Conservation (phyloP, 2,113 vertebrate genomes). For the Dissostichus mawsoni region DNA sequence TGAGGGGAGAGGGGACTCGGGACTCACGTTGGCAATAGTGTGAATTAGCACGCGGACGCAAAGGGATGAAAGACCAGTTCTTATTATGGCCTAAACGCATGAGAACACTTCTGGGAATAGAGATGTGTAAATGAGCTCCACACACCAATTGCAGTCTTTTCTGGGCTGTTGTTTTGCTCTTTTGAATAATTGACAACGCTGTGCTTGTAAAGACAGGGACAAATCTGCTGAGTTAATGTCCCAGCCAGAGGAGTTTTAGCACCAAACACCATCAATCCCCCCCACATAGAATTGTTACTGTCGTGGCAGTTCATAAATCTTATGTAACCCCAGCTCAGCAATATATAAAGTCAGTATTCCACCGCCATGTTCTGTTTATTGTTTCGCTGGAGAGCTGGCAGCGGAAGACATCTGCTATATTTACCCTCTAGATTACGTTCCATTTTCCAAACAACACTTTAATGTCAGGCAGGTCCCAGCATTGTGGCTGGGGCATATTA, state of each 20-base stretch:
- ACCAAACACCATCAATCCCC: constrained; percentile 74
- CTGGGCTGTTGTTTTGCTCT: constrained; percentile 79
- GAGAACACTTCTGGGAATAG: constrained; percentile 71
- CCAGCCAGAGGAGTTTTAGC: constrained; percentile 73
- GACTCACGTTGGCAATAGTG: constrained; percentile 43
- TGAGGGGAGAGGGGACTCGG: constrained; percentile 46
- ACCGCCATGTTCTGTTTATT: constrained; percentile 65
- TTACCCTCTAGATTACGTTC: constrained; percentile 68
- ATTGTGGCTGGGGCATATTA: constrained; percentile 62
- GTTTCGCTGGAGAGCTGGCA: constrained; percentile 62
- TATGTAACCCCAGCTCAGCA: constrained; percentile 69
- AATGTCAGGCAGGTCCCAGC: constrained; percentile 45
- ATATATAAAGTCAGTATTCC: constrained; percentile 69
- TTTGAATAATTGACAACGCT: constrained; percentile 83
- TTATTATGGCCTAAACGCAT: constrained; percentile 76
- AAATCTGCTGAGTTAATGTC: constrained; percentile 80
- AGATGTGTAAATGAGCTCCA: constrained; percentile 78
- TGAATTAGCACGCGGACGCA: constrained; percentile 67
- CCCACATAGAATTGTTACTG: constrained; percentile 65
- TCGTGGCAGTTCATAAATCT: constrained; percentile 77
- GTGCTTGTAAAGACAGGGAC: constrained; percentile 78
- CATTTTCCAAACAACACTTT: constrained; percentile 66
- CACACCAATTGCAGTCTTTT: constrained; percentile 63
- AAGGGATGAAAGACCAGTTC: constrained; percentile 68
- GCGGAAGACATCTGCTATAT: constrained; percentile 73